Evolutionary conservation across 2,797 vertebrate genomes (phyloP).

Genomic region (Glossophaga mutica): DNA sequence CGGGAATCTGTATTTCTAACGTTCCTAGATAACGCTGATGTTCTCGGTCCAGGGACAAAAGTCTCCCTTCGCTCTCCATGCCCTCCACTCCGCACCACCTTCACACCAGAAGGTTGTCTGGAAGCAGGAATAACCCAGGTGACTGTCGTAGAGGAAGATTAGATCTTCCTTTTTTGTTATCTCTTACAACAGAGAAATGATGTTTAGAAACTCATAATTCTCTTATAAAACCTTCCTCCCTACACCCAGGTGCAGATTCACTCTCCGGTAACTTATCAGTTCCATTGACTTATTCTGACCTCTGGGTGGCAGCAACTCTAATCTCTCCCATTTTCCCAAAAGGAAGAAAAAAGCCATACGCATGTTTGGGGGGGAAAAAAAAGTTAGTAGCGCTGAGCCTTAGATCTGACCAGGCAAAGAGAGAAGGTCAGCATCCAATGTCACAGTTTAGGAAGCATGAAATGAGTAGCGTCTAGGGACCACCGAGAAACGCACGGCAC

Average conservation of each 20-base stretch:
- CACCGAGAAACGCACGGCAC: neutral
- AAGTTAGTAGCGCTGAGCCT: neutral
- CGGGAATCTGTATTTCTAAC: neutral
- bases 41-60: neutral
- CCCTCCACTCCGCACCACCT: neutral
- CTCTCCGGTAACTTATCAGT: neutral
- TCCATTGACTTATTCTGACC: neutral
- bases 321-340: neutral
- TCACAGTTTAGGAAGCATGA: constrained; percentile 26
- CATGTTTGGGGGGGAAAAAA: no score
- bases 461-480: neutral
- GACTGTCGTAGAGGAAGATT: neutral
- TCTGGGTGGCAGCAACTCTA: constrained; percentile 38
- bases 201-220: neutral
- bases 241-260: neutral
- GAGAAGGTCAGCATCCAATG: neutral
- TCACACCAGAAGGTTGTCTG: neutral
- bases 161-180: neutral
- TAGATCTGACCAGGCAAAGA: neutral
- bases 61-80: neutral
- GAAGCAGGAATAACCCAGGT: neutral
- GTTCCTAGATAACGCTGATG: neutral
- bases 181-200: neutral
- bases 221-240: neutral
- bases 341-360: neutral